Percentiles rank a stretch among this genome's conserved stretches.
These are phyloP conservation scores for Platanista minor DNA, from an alignment of 2,113 vertebrate species.

Conservation along the genomic window DNA sequence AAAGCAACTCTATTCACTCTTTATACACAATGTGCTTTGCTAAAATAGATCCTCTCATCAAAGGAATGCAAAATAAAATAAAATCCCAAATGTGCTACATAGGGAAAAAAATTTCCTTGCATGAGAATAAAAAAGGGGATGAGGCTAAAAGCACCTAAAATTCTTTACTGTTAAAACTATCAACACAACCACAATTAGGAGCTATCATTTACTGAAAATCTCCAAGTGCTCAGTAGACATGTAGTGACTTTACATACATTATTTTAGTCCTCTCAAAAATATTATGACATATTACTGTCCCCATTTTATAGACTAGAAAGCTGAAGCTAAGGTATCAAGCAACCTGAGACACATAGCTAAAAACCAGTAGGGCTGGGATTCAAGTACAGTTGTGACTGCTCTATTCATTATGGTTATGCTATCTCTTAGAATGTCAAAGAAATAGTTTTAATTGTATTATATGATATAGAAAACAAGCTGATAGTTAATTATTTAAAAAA, in stretches of 20 bases:
- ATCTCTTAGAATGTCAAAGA: background rate
- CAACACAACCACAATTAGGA: background rate
- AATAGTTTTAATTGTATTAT: background rate
- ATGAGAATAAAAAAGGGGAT: background rate
- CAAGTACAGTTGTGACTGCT: background rate
- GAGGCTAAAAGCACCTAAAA: background rate
- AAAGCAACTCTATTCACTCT: slow-evolving; percentile 32
- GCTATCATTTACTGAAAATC: background rate
- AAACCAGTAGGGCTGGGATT: background rate
- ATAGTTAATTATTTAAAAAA: background rate
- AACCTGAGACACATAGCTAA: background rate
- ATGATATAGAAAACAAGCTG: background rate
- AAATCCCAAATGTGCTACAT: background rate
- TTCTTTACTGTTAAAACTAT: background rate
- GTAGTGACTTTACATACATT: background rate
- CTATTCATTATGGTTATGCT: background rate
- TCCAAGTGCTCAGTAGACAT: background rate
- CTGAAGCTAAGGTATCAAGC: background rate
- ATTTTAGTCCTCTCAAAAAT: background rate
- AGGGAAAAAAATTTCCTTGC: background rate
- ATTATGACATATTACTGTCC: background rate
- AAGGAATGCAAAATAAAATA: slow-evolving; percentile 2
- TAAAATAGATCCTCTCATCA: background rate
- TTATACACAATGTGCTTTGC: background rate
- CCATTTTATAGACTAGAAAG: background rate